Evolutionary conservation across 2,888 invertebrate species (phyloP), one percentile per base, ranked within the genome.

Genomic region (Norana najaformis): DNA sequence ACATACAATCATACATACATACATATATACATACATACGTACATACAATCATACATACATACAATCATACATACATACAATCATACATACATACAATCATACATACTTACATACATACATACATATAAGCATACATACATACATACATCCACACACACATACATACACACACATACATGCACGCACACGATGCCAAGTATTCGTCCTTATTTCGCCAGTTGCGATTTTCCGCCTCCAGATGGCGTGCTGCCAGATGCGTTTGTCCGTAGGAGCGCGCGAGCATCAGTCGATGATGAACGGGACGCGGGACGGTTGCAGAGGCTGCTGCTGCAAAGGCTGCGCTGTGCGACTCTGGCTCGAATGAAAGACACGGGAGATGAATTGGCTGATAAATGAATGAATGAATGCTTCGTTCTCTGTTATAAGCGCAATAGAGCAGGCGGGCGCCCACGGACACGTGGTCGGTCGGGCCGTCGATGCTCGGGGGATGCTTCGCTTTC

Each of bases 361-460:
- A 69, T 69, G 69, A 69, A 69, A 69, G 69, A n/a, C 69, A n/a
- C 11, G 69, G 69, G 69, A n/a, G 69, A n/a, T n/a, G 69, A 69
- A 69, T 69, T n/a, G 69, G 30, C 69, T 69, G 69, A 69, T 69
- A 69, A 69, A 69, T 69, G 69, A 69, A 69, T 69, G 69, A 69
- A n/a, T 30, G 69, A 69, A 69, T n/a, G 69, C n/a, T n/a, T n/a
- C n/a, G n/a, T n/a, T n/a, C n/a, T n/a, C n/a, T n/a, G n/a, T n/a
- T n/a, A n/a, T n/a, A n/a, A n/a, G n/a, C 4, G 69, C 30, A n/a
- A 69, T n/a, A 8, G 30, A 47, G 20, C 23, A 23, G 47, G 23
- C 47, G 47, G 23, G 2, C 4, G 69, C 3, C 69, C 69, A n/a
- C 8, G n/a, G 69, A n/a, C 30, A n/a, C 69, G n/a, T 8, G 69